Conservation (phyloP, 2,797 vertebrate genomes). For the Peromyscus nudipes region DNA sequence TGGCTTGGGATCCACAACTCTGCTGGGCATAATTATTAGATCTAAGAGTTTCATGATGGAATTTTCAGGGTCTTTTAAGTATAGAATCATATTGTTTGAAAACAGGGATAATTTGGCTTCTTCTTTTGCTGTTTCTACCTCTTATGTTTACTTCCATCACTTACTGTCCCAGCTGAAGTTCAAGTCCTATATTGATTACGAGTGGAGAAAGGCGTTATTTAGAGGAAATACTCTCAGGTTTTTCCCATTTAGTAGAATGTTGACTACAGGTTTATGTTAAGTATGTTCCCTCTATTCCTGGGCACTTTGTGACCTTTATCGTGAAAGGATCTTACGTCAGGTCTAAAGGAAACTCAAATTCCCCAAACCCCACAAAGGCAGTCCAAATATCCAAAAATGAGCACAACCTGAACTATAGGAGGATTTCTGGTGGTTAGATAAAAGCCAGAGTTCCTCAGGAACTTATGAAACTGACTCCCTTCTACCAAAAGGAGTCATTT, state of each 20-base stretch:
- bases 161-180: not conserved
- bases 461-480: not conserved
- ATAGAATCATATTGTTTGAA: not conserved
- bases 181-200: not conserved
- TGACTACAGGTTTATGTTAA: not conserved
- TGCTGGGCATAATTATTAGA: not conserved
- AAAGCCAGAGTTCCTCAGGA: not conserved
- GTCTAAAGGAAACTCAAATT: not conserved
- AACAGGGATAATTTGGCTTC: not conserved
- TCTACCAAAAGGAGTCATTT: not conserved
- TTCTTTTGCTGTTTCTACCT: not conserved
- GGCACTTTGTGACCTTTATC: too few relatives aligned
- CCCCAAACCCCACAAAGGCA: not conserved
- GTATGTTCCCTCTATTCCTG: not conserved
- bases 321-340: not conserved
- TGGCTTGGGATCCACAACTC: not conserved
- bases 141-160: not conserved
- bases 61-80: not conserved
- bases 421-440: too few relatives aligned
- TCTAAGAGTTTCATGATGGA: not conserved
- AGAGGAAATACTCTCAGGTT: not conserved
- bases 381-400: not conserved
- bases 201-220: not conserved
- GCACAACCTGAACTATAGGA: not conserved
- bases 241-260: not conserved